These are phyloP conservation scores for Geotrypetes seraphini DNA, from an alignment of 2,797 vertebrate species.

Conservation along the genomic window DNA sequence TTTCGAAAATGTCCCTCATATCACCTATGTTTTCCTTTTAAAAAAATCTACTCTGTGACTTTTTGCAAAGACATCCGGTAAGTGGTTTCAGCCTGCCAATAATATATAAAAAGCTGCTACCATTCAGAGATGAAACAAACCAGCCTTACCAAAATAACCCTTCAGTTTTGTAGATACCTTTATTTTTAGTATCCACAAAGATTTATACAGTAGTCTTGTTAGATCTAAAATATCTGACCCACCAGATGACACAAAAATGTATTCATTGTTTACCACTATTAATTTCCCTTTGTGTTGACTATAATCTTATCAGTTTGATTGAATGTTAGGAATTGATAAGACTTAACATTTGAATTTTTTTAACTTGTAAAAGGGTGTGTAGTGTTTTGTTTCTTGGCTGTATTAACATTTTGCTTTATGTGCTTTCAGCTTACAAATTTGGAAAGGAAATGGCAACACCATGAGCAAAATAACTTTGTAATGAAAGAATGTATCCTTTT, in stretches of 20 bases:
- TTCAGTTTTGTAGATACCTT: not conserved
- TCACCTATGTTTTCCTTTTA: no score
- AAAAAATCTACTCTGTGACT: no score
- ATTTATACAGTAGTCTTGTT: not conserved
- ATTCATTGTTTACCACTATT: constrained; percentile 14
- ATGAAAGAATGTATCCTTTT: constrained; percentile 98
- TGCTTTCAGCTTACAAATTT: constrained; percentile 80
- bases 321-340: not conserved
- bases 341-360: constrained; percentile 1
- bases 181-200: constrained; percentile 3
- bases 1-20: no score
- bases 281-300: not conserved
- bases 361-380: not conserved
- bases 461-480: constrained; percentile 94
- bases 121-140: no score
- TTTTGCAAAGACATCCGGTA: no score
- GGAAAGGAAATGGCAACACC: constrained; percentile 93
- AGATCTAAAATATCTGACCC: no score
- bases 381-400: constrained; percentile 1
- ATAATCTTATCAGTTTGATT: not conserved
- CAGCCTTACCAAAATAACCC: constrained; percentile 12
- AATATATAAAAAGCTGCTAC: no score
- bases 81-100: no score
- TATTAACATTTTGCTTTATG: constrained; percentile 18
- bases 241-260: constrained; percentile 9